Evolutionary conservation across 2,888 invertebrate species (phyloP).

Genomic region (Pammene fasciana): DNA sequence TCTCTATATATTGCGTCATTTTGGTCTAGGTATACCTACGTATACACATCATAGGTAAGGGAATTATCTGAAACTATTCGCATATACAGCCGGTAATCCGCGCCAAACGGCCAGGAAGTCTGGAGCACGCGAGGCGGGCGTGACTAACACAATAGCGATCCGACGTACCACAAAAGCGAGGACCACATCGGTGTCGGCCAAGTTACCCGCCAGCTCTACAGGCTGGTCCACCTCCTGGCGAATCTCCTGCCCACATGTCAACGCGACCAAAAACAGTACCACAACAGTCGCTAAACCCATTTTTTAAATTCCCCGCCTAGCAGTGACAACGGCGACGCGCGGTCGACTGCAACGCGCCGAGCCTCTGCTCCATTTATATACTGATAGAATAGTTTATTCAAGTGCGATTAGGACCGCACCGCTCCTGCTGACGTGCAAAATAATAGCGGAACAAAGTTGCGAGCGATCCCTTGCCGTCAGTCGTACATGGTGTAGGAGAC

Average conservation of each 20-base stretch:
- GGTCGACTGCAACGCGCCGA: conserved; percentile 71
- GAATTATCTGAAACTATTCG: neutral
- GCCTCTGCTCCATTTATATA: conserved; percentile 77
- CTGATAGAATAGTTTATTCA: conserved; percentile 66
- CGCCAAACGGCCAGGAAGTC: neutral
- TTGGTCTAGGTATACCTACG: neutral
- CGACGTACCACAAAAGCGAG: conserved; percentile 72
- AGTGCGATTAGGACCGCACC: conserved; percentile 56
- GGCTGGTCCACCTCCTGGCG: conserved; percentile 48
- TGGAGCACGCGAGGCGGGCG: conserved; percentile 47
- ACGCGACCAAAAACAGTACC: conserved; percentile 51
- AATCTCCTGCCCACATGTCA: conserved; percentile 50
- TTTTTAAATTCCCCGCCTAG: conserved; percentile 51
- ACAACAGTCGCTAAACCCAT: conserved; percentile 53
- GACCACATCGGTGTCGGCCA: conserved; percentile 62
- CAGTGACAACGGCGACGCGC: conserved; percentile 55
- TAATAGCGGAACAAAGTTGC: conserved; percentile 42
- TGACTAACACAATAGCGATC: conserved; percentile 50
- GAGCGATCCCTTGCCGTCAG: neutral
- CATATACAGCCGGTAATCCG: conserved; percentile 1
- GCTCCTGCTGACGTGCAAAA: conserved; percentile 49
- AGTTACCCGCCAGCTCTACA: conserved; percentile 52
- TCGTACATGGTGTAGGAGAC: neutral
- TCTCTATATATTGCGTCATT: neutral
- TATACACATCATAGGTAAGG: neutral